These are phyloP conservation scores for Magallana gigas DNA, from an alignment of 1,140 invertebrate species.

Conservation along the genomic window DNA sequence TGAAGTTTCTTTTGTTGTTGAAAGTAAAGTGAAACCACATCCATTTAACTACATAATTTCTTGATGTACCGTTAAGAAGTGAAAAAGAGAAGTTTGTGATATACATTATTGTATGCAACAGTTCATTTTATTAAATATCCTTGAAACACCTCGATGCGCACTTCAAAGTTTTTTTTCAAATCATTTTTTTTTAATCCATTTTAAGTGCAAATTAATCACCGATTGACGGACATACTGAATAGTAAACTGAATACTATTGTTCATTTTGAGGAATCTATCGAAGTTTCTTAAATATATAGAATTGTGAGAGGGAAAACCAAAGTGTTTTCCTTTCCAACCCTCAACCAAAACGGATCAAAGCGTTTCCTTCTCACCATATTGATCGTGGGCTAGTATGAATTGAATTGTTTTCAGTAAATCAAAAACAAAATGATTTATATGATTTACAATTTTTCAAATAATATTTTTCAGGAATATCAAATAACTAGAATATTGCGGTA, in stretches of 20 bases:
- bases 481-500: background rate
- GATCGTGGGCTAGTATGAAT: background rate
- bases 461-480: conserved; percentile 3
- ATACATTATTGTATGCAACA: too few species aligned
- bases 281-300: background rate
- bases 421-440: conserved; percentile 1
- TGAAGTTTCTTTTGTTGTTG: too few species aligned
- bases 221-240: background rate
- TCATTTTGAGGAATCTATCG: background rate
- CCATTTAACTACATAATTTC: too few species aligned
- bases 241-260: background rate
- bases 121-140: too few species aligned
- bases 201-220: conserved; percentile 20
- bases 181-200: background rate
- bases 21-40: too few species aligned
- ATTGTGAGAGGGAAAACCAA: conserved; percentile 5
- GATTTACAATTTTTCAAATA: background rate
- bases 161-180: background rate
- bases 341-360: background rate
- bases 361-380: background rate
- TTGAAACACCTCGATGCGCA: background rate
- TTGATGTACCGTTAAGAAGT: too few species aligned
- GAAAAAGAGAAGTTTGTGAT: too few species aligned
- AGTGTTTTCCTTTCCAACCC: background rate
- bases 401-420: background rate